These are phyloP conservation scores for Anadara kagoshimensis DNA, from an alignment of 1,140 invertebrate species.

Conservation along the genomic window DNA sequence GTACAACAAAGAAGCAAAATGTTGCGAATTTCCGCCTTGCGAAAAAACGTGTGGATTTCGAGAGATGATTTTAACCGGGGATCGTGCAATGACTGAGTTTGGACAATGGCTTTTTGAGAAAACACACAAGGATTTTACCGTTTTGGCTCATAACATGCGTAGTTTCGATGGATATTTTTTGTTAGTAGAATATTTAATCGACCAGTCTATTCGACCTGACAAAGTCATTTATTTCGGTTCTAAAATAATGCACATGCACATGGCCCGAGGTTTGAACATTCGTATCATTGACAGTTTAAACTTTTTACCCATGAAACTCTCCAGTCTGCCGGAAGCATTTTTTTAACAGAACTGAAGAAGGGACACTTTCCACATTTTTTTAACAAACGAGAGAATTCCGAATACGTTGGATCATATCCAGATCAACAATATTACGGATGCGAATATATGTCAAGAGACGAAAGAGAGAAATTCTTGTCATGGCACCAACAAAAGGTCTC, in stretches of 20 bases:
- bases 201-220: conserved; percentile 22
- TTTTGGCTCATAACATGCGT: conserved; percentile 33
- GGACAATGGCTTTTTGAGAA: conserved; percentile 23
- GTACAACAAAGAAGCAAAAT: conserved; percentile 1
- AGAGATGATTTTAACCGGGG: conserved; percentile 21
- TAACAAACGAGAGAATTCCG: conserved; percentile 31
- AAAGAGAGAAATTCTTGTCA: conserved; percentile 23
- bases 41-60: conserved; percentile 11
- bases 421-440: conserved; percentile 18
- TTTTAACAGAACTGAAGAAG: conserved; percentile 27
- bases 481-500: conserved; percentile 33
- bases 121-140: conserved; percentile 22
- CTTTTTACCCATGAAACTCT: conserved; percentile 28
- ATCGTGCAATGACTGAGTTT: conserved; percentile 12
- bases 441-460: conserved; percentile 26
- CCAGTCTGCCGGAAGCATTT: conserved; percentile 35
- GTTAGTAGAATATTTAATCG: conserved; percentile 28
- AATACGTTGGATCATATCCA: conserved; percentile 26
- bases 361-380: conserved; percentile 46
- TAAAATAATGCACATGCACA: conserved; percentile 19
- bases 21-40: conserved; percentile 9
- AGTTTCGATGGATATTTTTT: conserved; percentile 35
- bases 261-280: not conserved
- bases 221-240: conserved; percentile 28
- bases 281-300: conserved; percentile 26